Evolutionary conservation across 1,140 invertebrate species (phyloP).

Genomic region (Aphis craccivora): DNA sequence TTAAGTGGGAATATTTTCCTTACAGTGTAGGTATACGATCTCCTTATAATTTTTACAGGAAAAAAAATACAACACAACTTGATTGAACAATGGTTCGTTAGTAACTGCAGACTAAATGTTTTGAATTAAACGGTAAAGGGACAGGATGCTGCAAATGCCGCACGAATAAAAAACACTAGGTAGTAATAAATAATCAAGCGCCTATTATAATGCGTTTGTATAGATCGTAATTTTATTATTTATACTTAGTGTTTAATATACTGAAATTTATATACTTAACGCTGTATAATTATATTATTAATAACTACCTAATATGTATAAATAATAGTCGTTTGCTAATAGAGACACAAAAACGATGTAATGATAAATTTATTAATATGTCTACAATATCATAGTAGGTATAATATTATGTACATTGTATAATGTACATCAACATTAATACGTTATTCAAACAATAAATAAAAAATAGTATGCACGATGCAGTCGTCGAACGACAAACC

Average conservation of each 20-base stretch:
- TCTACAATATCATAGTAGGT: not conserved
- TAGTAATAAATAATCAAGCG: not conserved
- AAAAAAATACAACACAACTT: too few relatives aligned
- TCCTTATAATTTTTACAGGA: too few relatives aligned
- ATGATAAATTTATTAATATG: not conserved
- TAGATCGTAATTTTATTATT: not conserved
- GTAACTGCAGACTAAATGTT: too few relatives aligned
- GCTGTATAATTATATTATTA: not conserved
- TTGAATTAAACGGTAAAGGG: too few relatives aligned
- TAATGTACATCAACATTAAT: not conserved
- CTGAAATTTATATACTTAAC: not conserved
- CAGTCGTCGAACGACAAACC: not conserved
- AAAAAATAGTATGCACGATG: not conserved
- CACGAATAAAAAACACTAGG: not conserved
- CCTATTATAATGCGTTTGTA: not conserved
- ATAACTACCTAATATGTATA: not conserved
- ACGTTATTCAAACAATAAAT: not conserved
- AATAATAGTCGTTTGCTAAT: not conserved
- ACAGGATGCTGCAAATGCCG: too few relatives aligned
- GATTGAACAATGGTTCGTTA: too few relatives aligned
- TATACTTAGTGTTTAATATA: not conserved
- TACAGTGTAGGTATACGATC: too few relatives aligned
- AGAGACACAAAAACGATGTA: slow-evolving; percentile 1
- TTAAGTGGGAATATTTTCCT: too few relatives aligned
- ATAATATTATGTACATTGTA: not conserved